Percentiles rank a stretch among this genome's conserved stretches.
These are phyloP conservation scores for Stegodyphus mimosarum DNA, from an alignment of 1,140 invertebrate species.

Conservation along the genomic window DNA sequence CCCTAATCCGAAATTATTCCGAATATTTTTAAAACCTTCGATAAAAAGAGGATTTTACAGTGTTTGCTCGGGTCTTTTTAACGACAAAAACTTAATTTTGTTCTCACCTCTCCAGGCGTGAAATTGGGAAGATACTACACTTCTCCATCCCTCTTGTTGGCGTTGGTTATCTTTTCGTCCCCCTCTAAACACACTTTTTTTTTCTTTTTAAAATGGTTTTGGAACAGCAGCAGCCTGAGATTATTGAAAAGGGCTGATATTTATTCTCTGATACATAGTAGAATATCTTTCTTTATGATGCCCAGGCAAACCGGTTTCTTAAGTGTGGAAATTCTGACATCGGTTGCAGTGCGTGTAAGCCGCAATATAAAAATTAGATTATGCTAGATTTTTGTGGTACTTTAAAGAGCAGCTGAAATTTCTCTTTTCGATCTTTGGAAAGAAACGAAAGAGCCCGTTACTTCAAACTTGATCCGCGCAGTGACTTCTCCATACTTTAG, in stretches of 20 bases:
- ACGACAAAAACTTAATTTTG: slow-evolving; percentile 57
- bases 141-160: not conserved
- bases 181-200: slow-evolving; percentile 1
- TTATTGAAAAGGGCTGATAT: slow-evolving; percentile 33
- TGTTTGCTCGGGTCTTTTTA: slow-evolving; percentile 47
- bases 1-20: slow-evolving; percentile 54
- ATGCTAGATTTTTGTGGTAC: not conserved
- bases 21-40: slow-evolving; percentile 34
- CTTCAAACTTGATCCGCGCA: too few relatives aligned
- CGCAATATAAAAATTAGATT: slow-evolving; percentile 11
- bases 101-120: slow-evolving; percentile 26
- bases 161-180: slow-evolving; percentile 15
- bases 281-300: slow-evolving; percentile 30
- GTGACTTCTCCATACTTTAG: too few relatives aligned
- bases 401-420: too few relatives aligned
- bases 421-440: too few relatives aligned
- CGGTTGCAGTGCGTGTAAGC: not conserved
- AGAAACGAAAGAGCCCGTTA: too few relatives aligned
- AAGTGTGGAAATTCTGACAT: not conserved
- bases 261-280: slow-evolving; percentile 15
- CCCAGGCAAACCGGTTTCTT: not conserved
- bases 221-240: slow-evolving; percentile 21
- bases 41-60: slow-evolving; percentile 52
- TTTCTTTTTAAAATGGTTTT: slow-evolving; percentile 4
- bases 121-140: slow-evolving; percentile 26